Conservation (phyloP, 2,113 vertebrate species). For the Talpa occidentalis region DNA sequence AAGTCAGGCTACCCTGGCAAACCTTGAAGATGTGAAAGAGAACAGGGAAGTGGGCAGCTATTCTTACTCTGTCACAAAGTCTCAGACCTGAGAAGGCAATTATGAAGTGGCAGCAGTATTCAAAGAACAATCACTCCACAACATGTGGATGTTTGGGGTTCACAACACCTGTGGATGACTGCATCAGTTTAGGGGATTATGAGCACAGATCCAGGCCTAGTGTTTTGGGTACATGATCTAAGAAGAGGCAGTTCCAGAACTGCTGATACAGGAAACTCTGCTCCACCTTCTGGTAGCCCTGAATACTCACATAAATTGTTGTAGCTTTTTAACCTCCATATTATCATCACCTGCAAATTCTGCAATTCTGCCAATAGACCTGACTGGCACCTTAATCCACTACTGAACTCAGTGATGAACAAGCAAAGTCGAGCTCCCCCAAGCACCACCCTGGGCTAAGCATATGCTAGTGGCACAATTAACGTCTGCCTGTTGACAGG, state of each 20-base stretch:
- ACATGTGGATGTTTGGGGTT: not conserved
- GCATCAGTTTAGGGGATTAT: not conserved
- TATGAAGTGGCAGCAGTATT: not conserved
- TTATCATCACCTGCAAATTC: not conserved
- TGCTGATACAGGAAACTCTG: not conserved
- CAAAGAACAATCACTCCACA: not conserved
- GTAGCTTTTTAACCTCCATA: conserved; percentile 18
- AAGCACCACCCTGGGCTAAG: not conserved
- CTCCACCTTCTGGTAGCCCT: not conserved
- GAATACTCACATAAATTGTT: not conserved
- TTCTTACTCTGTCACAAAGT: not conserved
- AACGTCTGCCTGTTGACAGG: conserved; percentile 20
- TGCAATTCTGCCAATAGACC: conserved; percentile 38
- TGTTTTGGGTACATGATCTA: not conserved
- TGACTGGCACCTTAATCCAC: conserved; percentile 11
- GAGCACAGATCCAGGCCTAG: not conserved
- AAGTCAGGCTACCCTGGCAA: not conserved
- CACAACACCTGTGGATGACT: not conserved
- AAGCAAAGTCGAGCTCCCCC: not conserved
- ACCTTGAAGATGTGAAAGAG: not conserved
- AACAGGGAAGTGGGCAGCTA: not conserved
- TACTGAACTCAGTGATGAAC: conserved; percentile 9
- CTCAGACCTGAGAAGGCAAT: not conserved
- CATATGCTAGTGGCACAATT: not conserved
- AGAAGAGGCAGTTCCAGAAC: conserved; percentile 9